phyloP scores from a whole-genome alignment of 2,888 invertebrate species.

The Scaeva pyrastri region DNA sequence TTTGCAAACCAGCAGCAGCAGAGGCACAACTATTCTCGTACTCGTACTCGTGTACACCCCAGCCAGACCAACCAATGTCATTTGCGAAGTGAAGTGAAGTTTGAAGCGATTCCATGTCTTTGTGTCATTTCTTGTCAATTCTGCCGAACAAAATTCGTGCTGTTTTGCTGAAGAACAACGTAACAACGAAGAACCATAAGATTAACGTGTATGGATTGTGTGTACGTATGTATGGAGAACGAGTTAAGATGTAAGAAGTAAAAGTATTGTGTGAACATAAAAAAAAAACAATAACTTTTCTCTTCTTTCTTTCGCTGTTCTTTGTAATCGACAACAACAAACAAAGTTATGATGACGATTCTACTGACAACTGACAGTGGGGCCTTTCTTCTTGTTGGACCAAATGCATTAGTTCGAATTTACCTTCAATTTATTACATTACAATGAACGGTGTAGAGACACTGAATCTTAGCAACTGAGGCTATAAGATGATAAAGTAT shows the following conservation, averaged over 20 bases:
- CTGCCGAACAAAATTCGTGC: constrained; percentile 12
- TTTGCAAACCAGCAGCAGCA: constrained; percentile 12
- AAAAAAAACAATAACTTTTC: constrained; percentile 21
- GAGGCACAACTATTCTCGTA: not conserved
- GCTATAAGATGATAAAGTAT: no score
- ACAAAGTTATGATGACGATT: not conserved
- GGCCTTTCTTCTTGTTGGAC: not conserved
- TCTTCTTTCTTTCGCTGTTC: constrained; percentile 6
- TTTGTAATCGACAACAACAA: constrained; percentile 17
- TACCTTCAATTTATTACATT: no score
- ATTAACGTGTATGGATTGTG: not conserved
- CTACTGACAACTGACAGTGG: constrained; percentile 20
- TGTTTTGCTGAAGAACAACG: constrained; percentile 25
- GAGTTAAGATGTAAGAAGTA: constrained; percentile 34
- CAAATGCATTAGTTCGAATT: no score
- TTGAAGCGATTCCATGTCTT: constrained; percentile 59
- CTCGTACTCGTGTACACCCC: not conserved
- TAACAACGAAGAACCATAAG: not conserved
- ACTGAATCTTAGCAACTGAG: no score
- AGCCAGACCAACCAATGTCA: constrained; percentile 49
- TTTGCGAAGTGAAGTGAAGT: constrained; percentile 56
- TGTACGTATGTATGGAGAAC: not conserved
- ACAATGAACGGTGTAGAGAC: no score
- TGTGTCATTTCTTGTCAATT: not conserved
- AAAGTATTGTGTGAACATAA: constrained; percentile 30